A percentile compares a stretch with the other conserved stretches of the same genome.
These are phyloP conservation scores for Xanthostigma xanthostigma DNA, from an alignment of 2,888 invertebrate species.

Conservation along the genomic window DNA sequence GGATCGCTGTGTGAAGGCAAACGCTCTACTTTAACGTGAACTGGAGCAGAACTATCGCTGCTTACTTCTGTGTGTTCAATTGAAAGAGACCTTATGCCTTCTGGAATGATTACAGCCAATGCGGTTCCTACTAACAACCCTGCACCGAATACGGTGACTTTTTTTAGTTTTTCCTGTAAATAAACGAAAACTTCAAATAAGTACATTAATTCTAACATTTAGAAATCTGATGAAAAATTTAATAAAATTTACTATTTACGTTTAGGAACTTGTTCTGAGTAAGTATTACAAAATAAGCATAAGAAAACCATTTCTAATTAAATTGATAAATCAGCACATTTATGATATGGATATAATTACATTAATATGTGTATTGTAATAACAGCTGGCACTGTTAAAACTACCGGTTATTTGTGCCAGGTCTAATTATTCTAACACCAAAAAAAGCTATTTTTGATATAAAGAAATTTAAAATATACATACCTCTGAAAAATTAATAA, in stretches of 20 bases:
- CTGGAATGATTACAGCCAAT: constrained; percentile 93
- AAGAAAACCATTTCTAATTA: too few relatives aligned
- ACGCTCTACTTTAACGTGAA: constrained; percentile 26
- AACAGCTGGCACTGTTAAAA: too few relatives aligned
- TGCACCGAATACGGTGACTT: constrained; percentile 90
- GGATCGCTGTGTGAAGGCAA: constrained; percentile 35
- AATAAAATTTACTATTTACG: too few relatives aligned
- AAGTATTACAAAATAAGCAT: too few relatives aligned
- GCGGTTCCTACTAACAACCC: constrained; percentile 96
- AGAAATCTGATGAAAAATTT: background rate
- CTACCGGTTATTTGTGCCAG: too few relatives aligned
- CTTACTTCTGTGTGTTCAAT: constrained; percentile 14
- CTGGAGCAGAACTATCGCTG: constrained; percentile 16
- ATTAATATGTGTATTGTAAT: too few relatives aligned
- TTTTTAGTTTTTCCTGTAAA: constrained; percentile 77
- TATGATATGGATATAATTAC: too few relatives aligned
- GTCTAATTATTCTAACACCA: too few relatives aligned
- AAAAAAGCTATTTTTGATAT: background rate
- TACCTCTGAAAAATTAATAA: constrained; percentile 91
- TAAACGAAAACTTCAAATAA: background rate
- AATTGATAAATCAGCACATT: too few relatives aligned
- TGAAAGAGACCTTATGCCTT: constrained; percentile 77
- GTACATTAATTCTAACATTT: too few relatives aligned
- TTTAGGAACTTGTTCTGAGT: too few relatives aligned
- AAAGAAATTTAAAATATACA: constrained; percentile 14